These are phyloP conservation scores for Eustalomyia histrio DNA, from an alignment of 2,888 invertebrate species.

Conservation along the genomic window DNA sequence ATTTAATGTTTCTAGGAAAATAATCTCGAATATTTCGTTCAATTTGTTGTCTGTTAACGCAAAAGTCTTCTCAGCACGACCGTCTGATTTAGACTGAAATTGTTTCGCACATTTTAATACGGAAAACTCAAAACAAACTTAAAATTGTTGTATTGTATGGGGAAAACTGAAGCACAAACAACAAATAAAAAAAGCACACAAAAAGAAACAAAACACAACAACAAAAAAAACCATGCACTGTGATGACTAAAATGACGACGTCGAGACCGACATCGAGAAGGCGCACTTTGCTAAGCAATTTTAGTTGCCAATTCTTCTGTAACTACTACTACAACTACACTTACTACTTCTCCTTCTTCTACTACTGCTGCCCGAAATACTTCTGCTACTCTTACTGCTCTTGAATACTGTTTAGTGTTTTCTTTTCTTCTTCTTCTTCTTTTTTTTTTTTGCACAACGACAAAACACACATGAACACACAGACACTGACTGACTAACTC, in stretches of 20 bases:
- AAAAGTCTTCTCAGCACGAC: conserved; percentile 80
- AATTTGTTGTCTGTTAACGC: conserved; percentile 64
- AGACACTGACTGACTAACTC: not conserved
- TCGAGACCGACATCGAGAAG: conserved; percentile 53
- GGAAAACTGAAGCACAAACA: conserved; percentile 58
- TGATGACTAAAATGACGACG: conserved; percentile 68
- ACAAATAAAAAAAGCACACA: conserved; percentile 21
- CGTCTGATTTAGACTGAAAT: conserved; percentile 80
- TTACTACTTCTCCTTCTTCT: conserved; percentile 23
- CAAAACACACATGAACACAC: conserved; percentile 5
- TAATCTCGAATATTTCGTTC: conserved; percentile 43
- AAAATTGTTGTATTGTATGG: conserved; percentile 67
- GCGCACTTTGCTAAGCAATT: conserved; percentile 63
- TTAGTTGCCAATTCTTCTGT: conserved; percentile 43
- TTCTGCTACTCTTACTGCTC: conserved; percentile 57
- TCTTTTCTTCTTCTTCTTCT: conserved; percentile 2
- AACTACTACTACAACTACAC: conserved; percentile 3
- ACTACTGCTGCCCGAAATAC: conserved; percentile 43
- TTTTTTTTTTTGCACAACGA: conserved; percentile 40
- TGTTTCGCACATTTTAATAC: conserved; percentile 79
- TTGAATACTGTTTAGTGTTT: conserved; percentile 28
- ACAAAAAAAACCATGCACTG: conserved; percentile 33
- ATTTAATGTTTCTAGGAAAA: conserved; percentile 42
- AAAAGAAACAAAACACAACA: conserved; percentile 21
- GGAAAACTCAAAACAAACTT: conserved; percentile 76